Percentiles rank a stretch among this genome's conserved stretches.
phyloP scores from a whole-genome alignment of 1,140 invertebrate species.

The Penaeus vannamei region DNA sequence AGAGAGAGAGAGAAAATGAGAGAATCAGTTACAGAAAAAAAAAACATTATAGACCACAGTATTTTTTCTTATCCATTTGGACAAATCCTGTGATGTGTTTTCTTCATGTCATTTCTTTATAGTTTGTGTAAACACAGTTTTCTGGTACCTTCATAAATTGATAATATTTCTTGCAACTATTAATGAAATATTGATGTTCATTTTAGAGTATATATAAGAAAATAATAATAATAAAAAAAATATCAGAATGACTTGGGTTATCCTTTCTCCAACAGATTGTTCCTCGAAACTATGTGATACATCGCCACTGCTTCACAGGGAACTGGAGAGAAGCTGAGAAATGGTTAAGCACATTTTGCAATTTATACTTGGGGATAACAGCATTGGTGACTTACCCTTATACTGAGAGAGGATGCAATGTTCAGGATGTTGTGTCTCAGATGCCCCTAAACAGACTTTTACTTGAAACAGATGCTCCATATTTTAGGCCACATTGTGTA shows the following conservation, averaged over 20 bases:
- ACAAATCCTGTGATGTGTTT: too few species aligned
- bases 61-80: too few species aligned
- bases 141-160: too few species aligned
- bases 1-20: neutral
- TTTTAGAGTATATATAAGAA: too few species aligned
- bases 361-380: slow-evolving; percentile 73
- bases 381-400: slow-evolving; percentile 72
- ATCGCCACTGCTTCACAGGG: slow-evolving; percentile 74
- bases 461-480: slow-evolving; percentile 75
- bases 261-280: slow-evolving; percentile 69
- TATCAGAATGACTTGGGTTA: too few species aligned
- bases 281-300: slow-evolving; percentile 72
- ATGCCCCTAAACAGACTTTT: slow-evolving; percentile 73
- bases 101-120: too few species aligned
- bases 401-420: slow-evolving; percentile 66
- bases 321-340: slow-evolving; percentile 70
- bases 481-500: slow-evolving; percentile 72
- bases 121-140: too few species aligned
- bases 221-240: too few species aligned
- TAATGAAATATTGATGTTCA: too few species aligned
- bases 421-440: slow-evolving; percentile 71
- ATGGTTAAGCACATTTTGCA: slow-evolving; percentile 72
- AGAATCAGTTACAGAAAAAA: too few species aligned
- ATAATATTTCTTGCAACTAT: too few species aligned
- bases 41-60: too few species aligned